Evolutionary conservation across 2,113 vertebrate species (phyloP), one percentile per base, ranked within the genome.

Genomic region (Sphyrna mokarran): DNA sequence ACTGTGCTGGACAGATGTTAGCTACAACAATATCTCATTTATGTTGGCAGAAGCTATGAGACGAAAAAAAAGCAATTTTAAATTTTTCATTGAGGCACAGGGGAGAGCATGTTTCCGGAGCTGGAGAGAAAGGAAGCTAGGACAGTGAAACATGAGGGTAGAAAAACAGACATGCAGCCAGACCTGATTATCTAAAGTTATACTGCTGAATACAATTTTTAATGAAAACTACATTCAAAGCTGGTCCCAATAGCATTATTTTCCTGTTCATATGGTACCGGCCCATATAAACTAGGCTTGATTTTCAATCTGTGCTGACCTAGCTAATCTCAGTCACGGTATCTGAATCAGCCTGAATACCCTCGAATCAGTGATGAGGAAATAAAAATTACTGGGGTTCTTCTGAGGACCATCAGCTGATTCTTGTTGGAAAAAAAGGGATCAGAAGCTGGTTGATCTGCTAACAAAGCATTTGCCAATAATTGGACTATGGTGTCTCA

Each of bases 1-100:
- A 95, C 94, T 48, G 69, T 72, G 70, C 40, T 95, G 69, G 94
- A 72, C 94, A 95, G 68, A 95, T 72, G 94, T 95, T 95, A 70
- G 69, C 43, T 72, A 76, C 89, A 95, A 95, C 94, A 70, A 54
- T 95, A 95, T 95, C 94, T 95, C 94, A 95, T 95, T 95, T 95
- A 72, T 95, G 94, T 95, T 95, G 94, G 94, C 94, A 72, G 69
- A 95, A 54, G 69, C 94, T 76, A 54, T 2, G 43, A 95, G 94
- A 95, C 40, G 5, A 76, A 76, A 94, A 70, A 95, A 95, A 95
- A 61, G 93, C 68, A 95, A 70, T 95, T 95, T 95, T 69, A 40
- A 70, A 72, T 72, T 72, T 68, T 93, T 93, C 61, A 68, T n/a
- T 93, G 89, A 93, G 89, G 61, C 89, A n/a, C 61, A 95, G 43